Conservation (phyloP, 2,797 vertebrate species). For the Botia almorhae region DNA sequence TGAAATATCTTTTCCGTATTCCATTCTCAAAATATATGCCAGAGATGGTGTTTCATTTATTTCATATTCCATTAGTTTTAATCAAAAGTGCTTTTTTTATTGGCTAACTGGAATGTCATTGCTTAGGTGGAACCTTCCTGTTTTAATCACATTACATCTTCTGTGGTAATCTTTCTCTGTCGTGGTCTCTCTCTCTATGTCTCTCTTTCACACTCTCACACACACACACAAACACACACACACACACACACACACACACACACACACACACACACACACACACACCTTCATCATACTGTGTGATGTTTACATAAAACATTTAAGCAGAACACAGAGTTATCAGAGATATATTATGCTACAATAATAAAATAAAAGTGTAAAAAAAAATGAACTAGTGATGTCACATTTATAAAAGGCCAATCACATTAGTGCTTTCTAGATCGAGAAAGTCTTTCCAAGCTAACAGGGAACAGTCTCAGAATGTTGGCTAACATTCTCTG, state of each 20-base stretch:
- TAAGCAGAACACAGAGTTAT: too few species aligned
- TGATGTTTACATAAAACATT: too few species aligned
- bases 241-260: neutral
- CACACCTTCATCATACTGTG: too few species aligned
- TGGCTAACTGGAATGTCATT: neutral
- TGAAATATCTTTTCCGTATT: neutral
- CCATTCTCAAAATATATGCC: neutral
- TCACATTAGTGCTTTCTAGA: neutral
- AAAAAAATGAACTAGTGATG: too few species aligned
- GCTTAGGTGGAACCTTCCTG: neutral
- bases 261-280: neutral
- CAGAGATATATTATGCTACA: too few species aligned
- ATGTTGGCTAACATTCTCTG: too few species aligned
- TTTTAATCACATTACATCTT: neutral
- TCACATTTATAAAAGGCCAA: neutral
- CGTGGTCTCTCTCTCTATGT: neutral
- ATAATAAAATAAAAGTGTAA: too few species aligned
- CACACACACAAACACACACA: neutral
- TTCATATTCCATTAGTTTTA: neutral
- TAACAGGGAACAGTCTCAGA: too few species aligned
- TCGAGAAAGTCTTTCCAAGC: neutral
- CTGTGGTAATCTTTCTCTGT: neutral
- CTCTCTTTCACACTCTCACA: neutral
- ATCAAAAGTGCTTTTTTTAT: neutral
- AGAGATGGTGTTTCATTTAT: constrained; percentile 24